Evolutionary conservation across 2,888 invertebrate genomes (phyloP).

Genomic region (Hemistola chrysoprasaria): DNA sequence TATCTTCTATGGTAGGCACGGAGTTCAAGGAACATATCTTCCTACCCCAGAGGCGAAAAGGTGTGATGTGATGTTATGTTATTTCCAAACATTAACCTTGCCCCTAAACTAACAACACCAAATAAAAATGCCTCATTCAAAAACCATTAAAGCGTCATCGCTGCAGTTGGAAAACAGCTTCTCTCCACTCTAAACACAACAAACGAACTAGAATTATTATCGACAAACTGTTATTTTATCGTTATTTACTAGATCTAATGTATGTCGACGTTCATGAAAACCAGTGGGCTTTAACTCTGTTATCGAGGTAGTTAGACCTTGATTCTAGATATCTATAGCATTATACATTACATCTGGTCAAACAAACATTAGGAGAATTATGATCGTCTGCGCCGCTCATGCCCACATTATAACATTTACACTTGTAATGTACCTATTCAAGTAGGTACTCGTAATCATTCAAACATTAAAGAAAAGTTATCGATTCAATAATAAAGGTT

Average conservation of each 20-base stretch:
- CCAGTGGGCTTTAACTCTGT: constrained; percentile 57
- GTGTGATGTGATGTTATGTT: no score
- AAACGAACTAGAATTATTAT: constrained; percentile 57
- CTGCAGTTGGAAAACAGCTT: constrained; percentile 34
- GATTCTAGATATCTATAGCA: no score
- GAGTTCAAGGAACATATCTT: no score
- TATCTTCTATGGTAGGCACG: no score
- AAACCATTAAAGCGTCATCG: constrained; percentile 46
- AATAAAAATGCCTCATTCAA: constrained; percentile 40
- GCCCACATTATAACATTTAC: no score
- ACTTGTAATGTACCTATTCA: no score
- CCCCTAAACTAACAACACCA: constrained; percentile 45
- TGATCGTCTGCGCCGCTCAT: constrained; percentile 40
- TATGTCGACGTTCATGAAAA: constrained; percentile 65
- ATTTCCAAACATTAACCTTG: constrained; percentile 60
- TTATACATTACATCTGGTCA: constrained; percentile 57
- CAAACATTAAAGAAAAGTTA: constrained; percentile 25
- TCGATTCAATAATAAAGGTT: constrained; percentile 12
- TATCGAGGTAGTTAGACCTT: constrained; percentile 44
- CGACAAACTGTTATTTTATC: constrained; percentile 49
- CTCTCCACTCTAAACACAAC: constrained; percentile 42
- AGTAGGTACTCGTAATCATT: no score
- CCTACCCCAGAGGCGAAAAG: no score
- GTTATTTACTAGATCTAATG: constrained; percentile 64
- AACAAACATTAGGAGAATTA: constrained; percentile 53